These are phyloP conservation scores for Meandrusa payeni DNA, from an alignment of 2,888 invertebrate species.

Conservation along the genomic window DNA sequence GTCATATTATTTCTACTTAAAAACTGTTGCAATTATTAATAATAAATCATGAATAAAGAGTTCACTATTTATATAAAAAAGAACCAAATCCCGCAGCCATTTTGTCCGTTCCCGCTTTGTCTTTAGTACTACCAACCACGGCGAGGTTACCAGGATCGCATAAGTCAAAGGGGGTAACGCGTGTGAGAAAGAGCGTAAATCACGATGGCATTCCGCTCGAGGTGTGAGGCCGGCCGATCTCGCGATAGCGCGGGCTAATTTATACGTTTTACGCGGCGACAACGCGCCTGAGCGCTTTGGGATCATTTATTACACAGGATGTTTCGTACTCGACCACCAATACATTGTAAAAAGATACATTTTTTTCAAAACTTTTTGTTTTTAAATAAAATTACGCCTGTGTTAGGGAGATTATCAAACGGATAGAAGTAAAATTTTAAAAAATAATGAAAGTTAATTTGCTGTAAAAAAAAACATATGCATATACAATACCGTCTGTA, in stretches of 20 bases:
- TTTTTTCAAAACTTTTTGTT: too few relatives aligned
- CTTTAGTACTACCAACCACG: slow-evolving; percentile 18
- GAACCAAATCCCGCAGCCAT: not conserved
- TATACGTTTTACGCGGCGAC: slow-evolving; percentile 78
- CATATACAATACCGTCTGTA: too few relatives aligned
- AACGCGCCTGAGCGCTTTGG: slow-evolving; percentile 59
- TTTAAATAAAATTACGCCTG: too few relatives aligned
- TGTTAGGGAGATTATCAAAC: too few relatives aligned
- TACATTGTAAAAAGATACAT: not conserved
- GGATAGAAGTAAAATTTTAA: too few relatives aligned
- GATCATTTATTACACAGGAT: slow-evolving; percentile 48
- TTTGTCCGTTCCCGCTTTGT: slow-evolving; percentile 1
- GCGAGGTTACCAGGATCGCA: slow-evolving; percentile 53
- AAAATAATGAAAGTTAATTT: too few relatives aligned
- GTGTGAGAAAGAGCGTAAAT: slow-evolving; percentile 68
- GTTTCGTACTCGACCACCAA: slow-evolving; percentile 31
- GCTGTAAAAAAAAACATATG: too few relatives aligned
- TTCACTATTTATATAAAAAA: too few relatives aligned
- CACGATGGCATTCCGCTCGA: slow-evolving; percentile 69
- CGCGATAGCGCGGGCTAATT: slow-evolving; percentile 73
- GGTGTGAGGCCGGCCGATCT: slow-evolving; percentile 78
- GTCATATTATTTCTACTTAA: too few relatives aligned
- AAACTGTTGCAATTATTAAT: too few relatives aligned
- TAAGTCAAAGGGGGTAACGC: slow-evolving; percentile 42
- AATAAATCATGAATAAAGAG: too few relatives aligned